Percentiles rank a stretch among this genome's conserved stretches.
phyloP scores from a whole-genome alignment of 2,888 invertebrate genomes.

The Eilema sororculum region DNA sequence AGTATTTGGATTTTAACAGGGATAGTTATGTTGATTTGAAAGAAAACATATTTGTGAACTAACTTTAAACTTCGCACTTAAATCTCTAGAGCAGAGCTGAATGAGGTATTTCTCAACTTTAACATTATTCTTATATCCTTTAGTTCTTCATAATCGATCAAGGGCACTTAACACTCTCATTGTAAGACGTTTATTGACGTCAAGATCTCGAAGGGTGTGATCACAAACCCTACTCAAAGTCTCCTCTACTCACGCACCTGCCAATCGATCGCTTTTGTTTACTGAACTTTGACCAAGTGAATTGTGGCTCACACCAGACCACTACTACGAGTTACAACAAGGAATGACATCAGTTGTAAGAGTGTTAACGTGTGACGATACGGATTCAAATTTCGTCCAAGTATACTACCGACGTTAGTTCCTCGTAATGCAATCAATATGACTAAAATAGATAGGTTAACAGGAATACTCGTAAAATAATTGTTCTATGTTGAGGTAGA shows the following conservation, averaged over 20 bases:
- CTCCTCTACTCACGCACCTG: slow-evolving; percentile 58
- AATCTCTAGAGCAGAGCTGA: neutral
- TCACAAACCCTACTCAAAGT: slow-evolving; percentile 64
- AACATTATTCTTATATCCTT: slow-evolving; percentile 18
- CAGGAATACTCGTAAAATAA: too few species aligned
- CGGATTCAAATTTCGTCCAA: neutral
- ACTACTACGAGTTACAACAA: slow-evolving; percentile 25
- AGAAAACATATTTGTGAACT: neutral
- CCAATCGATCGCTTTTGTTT: slow-evolving; percentile 63
- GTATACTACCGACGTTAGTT: too few species aligned
- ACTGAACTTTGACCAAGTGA: slow-evolving; percentile 41
- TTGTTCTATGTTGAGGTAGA: too few species aligned
- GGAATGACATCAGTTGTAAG: neutral
- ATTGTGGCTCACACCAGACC: slow-evolving; percentile 33
- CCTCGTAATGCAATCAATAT: neutral
- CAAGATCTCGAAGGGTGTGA: slow-evolving; percentile 41
- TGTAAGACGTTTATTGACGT: slow-evolving; percentile 58
- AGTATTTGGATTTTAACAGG: neutral
- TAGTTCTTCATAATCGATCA: slow-evolving; percentile 52
- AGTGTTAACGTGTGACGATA: neutral
- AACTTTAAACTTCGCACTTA: neutral
- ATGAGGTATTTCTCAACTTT: neutral
- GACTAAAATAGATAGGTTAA: neutral
- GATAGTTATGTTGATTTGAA: neutral
- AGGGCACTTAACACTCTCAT: slow-evolving; percentile 47